Base-by-base conservation (phyloP, 2,113 vertebrate species). In the Hydrolagus affinis region DNA sequence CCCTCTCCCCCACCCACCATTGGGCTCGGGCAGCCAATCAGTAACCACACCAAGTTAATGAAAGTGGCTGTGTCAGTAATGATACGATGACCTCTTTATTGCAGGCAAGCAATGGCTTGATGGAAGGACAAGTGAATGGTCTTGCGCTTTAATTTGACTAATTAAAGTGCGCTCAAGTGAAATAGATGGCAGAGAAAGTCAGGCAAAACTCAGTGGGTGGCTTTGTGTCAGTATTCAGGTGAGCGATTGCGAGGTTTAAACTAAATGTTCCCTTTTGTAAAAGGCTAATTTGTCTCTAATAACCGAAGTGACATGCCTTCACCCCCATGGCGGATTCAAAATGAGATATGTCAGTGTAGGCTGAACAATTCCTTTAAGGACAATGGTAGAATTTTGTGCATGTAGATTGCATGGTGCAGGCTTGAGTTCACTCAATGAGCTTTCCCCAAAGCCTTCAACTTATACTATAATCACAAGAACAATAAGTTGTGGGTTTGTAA, bases 11-110 rank as follows among this genome's bases (percentile, higher is more conserved):
- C 72, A 2, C 19, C 11, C 64, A 44, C 85, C 69, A 23, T 21
- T 28, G 72, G 60, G 56, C 4, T 30, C 57, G 12, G 10, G 44
- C 86, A 87, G 85, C 85, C 87, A 80, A 80, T 87, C 90, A 7
- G 15, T 32, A 72, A 30, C 28, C 60, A 76, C 62, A 32, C 14
- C 64, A 74, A 75, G 74, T 71, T 86, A 75, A 66, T 83, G 78
- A 32, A 83, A 32, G 78, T 66, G 78, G 62, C 23, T 68, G 0
- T 21, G 17, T 17, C 14, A 15, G 28, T 64, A 83, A 66, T 66
- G 78, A 66, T 83, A 83, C 60, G 25, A 30, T 66, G 60, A 66
- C 78, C 78, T 83, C 62, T 80, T 28, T 19, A 83, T 32, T 83
- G 32, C 78, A 83, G 78, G 30, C 78, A 66, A 17, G 78, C 78